Conservation (phyloP, 2,888 invertebrate species). For the Sesia apiformis region DNA sequence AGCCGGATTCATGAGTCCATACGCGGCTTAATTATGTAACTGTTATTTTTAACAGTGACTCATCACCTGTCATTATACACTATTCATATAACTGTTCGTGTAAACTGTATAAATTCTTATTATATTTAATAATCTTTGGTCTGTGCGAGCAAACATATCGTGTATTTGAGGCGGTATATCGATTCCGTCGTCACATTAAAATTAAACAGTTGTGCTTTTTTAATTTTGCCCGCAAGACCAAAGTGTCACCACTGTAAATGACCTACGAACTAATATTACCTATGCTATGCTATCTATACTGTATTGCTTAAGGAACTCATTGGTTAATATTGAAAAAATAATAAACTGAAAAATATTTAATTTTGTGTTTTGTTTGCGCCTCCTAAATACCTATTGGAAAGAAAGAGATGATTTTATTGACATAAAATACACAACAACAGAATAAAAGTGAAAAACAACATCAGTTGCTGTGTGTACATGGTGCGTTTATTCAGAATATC, state of each 20-base stretch:
- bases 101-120: slow-evolving; percentile 34
- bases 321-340: slow-evolving; percentile 65
- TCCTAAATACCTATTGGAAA: no score
- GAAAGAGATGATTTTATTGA: no score
- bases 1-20: no score
- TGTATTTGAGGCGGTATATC: slow-evolving; percentile 2
- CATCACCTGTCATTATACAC: not conserved
- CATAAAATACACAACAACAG: no score
- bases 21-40: not conserved
- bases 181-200: slow-evolving; percentile 1
- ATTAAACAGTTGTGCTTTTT: not conserved
- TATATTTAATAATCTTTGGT: slow-evolving; percentile 12
- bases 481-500: no score
- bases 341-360: slow-evolving; percentile 38
- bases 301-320: slow-evolving; percentile 64
- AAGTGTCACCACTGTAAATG: slow-evolving; percentile 19
- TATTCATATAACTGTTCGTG: slow-evolving; percentile 22
- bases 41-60: not conserved
- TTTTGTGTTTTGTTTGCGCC: not conserved
- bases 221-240: slow-evolving; percentile 10
- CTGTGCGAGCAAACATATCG: slow-evolving; percentile 6
- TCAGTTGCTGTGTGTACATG: no score
- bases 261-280: slow-evolving; percentile 22
- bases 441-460: no score
- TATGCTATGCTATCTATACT: slow-evolving; percentile 53